These are phyloP conservation scores for Drosophila malerkotliana DNA, from an alignment of 1,140 invertebrate species.

Conservation along the genomic window DNA sequence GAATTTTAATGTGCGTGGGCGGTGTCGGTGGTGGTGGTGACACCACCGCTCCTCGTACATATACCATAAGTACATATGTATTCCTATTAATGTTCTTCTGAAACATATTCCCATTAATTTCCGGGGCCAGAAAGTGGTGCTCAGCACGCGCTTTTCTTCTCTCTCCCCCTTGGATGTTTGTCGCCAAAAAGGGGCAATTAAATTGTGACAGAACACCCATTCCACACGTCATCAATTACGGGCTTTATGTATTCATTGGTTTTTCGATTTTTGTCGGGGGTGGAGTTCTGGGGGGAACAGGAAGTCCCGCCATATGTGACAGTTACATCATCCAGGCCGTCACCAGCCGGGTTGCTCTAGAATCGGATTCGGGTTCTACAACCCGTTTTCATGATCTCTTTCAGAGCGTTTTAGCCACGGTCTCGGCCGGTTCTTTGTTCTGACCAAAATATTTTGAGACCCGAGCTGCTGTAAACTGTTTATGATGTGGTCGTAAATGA, in stretches of 20 bases:
- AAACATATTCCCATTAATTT: constrained; percentile 63
- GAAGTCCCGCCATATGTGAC: constrained; percentile 28
- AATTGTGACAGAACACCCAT: constrained; percentile 59
- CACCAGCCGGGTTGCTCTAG: constrained; percentile 19
- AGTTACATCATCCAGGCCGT: constrained; percentile 48
- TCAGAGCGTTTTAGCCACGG: constrained; percentile 45
- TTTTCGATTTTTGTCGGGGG: constrained; percentile 22
- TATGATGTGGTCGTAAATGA: constrained; percentile 65
- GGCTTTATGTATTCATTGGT: constrained; percentile 48
- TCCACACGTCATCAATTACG: constrained; percentile 65
- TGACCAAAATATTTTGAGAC: constrained; percentile 75
- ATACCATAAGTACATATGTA: constrained; percentile 36
- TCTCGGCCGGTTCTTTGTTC: constrained; percentile 46
- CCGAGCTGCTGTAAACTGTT: constrained; percentile 58
- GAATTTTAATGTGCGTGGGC: constrained; percentile 60
- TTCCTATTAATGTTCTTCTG: constrained; percentile 48
- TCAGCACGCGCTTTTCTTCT: constrained; percentile 34
- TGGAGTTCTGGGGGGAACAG: constrained; percentile 1
- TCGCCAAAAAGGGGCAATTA: constrained; percentile 50
- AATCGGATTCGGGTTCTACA: constrained; percentile 30
- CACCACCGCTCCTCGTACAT: constrained; percentile 21
- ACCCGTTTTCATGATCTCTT: constrained; percentile 41
- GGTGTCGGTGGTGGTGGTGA: constrained; percentile 12
- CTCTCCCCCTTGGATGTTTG: not conserved
- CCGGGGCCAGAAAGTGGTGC: constrained; percentile 27